phyloP scores from a whole-genome alignment of 1,140 invertebrate species.

The Caligus rogercresseyi region DNA sequence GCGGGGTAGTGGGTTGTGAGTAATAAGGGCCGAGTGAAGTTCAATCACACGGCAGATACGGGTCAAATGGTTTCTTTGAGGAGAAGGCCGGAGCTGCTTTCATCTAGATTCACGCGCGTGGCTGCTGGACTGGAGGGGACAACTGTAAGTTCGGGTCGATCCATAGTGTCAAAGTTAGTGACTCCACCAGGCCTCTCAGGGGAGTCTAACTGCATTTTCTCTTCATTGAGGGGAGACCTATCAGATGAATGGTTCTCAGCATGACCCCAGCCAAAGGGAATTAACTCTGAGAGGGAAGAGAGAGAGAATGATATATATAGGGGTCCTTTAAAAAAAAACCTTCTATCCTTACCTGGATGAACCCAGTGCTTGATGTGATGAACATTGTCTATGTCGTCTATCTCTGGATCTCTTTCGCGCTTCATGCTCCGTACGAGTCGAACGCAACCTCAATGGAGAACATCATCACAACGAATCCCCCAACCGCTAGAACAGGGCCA shows the following conservation, averaged over 20 bases:
- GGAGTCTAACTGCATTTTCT: too few relatives aligned
- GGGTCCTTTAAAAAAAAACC: not conserved
- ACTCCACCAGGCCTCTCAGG: not conserved
- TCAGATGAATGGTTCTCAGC: not conserved
- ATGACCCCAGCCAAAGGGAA: conserved; percentile 8
- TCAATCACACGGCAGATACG: not conserved
- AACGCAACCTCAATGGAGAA: conserved; percentile 5
- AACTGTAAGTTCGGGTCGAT: not conserved
- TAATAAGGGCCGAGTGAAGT: not conserved
- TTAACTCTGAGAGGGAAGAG: too few relatives aligned
- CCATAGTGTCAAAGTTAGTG: too few relatives aligned
- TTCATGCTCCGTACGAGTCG: not conserved
- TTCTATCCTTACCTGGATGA: conserved; percentile 1
- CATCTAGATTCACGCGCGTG: not conserved
- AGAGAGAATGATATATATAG: not conserved
- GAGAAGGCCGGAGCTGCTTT: not conserved
- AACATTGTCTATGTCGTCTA: conserved; percentile 2
- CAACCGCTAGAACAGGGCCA: not conserved
- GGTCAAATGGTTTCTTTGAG: not conserved
- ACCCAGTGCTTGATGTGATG: conserved; percentile 16
- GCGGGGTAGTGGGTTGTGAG: too few relatives aligned
- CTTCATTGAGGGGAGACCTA: not conserved
- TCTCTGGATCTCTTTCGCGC: conserved; percentile 11
- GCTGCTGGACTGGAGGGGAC: not conserved
- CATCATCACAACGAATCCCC: not conserved